A percentile compares a stretch with the other conserved stretches of the same genome.
Evolutionary conservation across 30 jellyfish, hydroid and myxozoan genomes (phyloP).

Genomic region (Cassiopea andromeda): DNA sequence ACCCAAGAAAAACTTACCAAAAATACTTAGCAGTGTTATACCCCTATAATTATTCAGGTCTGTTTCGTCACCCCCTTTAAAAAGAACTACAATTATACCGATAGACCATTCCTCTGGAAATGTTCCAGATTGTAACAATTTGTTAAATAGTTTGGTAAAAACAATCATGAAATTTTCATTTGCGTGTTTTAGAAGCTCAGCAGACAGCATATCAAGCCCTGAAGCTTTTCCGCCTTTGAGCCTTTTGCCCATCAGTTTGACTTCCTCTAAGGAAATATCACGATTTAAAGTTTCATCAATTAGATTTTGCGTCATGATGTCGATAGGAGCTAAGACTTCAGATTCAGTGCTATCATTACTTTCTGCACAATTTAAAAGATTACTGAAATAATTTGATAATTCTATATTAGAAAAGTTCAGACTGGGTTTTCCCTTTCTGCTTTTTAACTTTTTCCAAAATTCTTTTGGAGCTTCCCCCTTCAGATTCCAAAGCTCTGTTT

Average conservation of each 20-base stretch:
- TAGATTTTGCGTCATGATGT: slow-evolving; percentile 32
- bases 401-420: slow-evolving; percentile 1
- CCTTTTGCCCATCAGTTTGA: slow-evolving; percentile 12
- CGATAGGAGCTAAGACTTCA: slow-evolving; percentile 6
- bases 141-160: slow-evolving; percentile 24
- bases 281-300: slow-evolving; percentile 26
- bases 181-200: slow-evolving; percentile 17
- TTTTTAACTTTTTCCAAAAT: slow-evolving; percentile 29
- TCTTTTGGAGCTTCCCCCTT: slow-evolving; percentile 28
- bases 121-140: slow-evolving; percentile 32
- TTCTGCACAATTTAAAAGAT: background rate
- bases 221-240: slow-evolving; percentile 38
- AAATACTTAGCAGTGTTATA: slow-evolving; percentile 23
- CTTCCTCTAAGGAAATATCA: slow-evolving; percentile 37
- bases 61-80: slow-evolving; percentile 22
- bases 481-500: slow-evolving; percentile 19
- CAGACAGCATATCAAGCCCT: slow-evolving; percentile 14
- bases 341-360: slow-evolving; percentile 1
- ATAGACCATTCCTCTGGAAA: slow-evolving; percentile 54
- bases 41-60: slow-evolving; percentile 49
- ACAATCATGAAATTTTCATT: background rate
- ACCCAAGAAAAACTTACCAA: slow-evolving; percentile 35
- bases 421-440: slow-evolving; percentile 5
- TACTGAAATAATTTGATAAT: slow-evolving; percentile 15
- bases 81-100: slow-evolving; percentile 49